Conservation (phyloP, 2,797 vertebrate genomes). For the Myotis planiceps region DNA sequence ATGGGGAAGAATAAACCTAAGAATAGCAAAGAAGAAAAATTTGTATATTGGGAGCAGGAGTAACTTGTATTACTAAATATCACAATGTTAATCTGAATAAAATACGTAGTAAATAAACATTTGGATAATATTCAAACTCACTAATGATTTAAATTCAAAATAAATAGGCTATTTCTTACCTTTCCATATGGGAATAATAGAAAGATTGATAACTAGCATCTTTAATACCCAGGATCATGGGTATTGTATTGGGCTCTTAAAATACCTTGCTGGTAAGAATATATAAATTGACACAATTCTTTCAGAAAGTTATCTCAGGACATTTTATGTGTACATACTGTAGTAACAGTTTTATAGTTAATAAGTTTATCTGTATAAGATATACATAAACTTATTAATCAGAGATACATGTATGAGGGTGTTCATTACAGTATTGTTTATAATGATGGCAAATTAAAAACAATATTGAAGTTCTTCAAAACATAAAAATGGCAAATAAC, state of each 20-base stretch:
- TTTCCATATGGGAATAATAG: background rate
- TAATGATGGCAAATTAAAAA: background rate
- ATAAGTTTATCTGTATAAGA: background rate
- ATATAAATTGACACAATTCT: background rate
- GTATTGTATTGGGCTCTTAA: background rate
- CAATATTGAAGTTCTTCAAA: background rate
- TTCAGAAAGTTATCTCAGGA: background rate
- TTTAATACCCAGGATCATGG: background rate
- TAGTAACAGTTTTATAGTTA: background rate
- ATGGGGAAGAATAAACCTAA: background rate
- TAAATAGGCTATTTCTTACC: background rate
- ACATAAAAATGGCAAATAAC: background rate
- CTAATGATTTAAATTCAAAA: background rate
- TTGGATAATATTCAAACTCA: constrained; percentile 1
- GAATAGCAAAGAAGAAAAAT: background rate
- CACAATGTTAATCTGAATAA: background rate
- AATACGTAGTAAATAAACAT: background rate
- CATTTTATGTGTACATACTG: background rate
- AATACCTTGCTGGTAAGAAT: background rate
- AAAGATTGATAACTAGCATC: background rate
- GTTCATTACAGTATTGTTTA: background rate
- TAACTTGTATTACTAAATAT: background rate
- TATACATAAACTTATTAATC: background rate
- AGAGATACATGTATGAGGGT: background rate
- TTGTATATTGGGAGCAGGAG: fast-evolving